These are phyloP conservation scores for Catharus bicknelli DNA, from an alignment of 2,113 vertebrate genomes.

Conservation along the genomic window DNA sequence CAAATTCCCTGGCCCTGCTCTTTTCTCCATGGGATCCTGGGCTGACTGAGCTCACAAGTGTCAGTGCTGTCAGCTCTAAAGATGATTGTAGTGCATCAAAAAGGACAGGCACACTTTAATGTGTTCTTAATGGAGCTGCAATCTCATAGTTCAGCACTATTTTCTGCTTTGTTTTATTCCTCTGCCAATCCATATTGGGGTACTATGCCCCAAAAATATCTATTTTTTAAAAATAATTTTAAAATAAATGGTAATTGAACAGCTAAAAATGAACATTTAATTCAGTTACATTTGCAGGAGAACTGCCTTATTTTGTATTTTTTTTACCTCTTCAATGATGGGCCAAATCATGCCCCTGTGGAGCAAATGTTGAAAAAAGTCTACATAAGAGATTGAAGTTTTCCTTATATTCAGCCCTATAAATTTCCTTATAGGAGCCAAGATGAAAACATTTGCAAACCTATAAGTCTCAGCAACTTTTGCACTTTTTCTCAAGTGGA, in stretches of 20 bases:
- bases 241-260: background rate
- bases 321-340: rapidly evolving
- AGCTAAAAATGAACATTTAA: background rate
- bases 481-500: background rate
- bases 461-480: background rate
- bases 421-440: background rate
- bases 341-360: rapidly evolving
- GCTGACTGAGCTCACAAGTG: background rate
- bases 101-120: background rate
- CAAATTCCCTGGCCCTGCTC: background rate
- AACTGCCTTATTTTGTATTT: rapidly evolving
- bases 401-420: background rate
- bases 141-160: background rate
- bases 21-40: background rate
- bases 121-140: background rate
- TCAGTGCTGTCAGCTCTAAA: background rate
- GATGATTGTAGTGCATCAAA: background rate
- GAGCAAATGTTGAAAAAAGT: background rate
- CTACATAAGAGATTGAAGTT: background rate
- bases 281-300: background rate
- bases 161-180: background rate
- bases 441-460: background rate
- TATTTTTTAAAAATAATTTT: rapidly evolving
- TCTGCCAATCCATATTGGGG: background rate
- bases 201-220: background rate